phyloP scores from a whole-genome alignment of 2,113 vertebrate genomes.

The Poeciliopsis turrubarensis region DNA sequence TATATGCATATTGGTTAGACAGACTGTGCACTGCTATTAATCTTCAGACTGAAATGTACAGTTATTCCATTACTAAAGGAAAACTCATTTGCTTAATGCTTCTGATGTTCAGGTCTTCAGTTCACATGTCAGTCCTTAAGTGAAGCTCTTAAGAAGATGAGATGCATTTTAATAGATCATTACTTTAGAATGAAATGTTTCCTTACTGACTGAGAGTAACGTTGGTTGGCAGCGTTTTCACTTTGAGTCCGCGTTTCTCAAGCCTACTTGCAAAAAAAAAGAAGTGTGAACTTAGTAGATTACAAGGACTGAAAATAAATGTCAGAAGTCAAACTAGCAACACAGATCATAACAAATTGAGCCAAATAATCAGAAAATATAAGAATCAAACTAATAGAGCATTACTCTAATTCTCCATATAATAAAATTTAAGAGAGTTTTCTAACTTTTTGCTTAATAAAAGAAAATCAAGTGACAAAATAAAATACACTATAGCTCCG shows the following conservation, averaged over 20 bases:
- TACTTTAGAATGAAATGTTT: conserved; percentile 22
- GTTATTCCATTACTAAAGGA: too few relatives aligned
- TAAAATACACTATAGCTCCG: not conserved
- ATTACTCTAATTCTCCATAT: not conserved
- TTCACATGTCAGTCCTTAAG: conserved; percentile 2
- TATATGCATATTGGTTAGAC: too few relatives aligned
- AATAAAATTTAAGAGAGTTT: too few relatives aligned
- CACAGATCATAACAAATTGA: not conserved
- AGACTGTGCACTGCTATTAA: too few relatives aligned
- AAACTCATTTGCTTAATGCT: too few relatives aligned
- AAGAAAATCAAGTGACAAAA: not conserved
- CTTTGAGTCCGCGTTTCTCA: not conserved
- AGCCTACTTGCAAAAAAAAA: too few relatives aligned
- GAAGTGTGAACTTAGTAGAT: too few relatives aligned
- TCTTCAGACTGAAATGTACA: too few relatives aligned
- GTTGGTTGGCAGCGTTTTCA: not conserved
- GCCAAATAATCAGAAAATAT: not conserved
- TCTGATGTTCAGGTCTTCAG: not conserved
- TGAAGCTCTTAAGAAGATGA: not conserved
- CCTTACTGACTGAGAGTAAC: conserved; percentile 5
- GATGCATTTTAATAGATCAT: not conserved
- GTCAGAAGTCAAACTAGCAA: too few relatives aligned
- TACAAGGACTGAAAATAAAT: too few relatives aligned
- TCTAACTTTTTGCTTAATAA: too few relatives aligned
- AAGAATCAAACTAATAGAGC: not conserved